These are phyloP conservation scores for Andrena flavipes DNA, from an alignment of 2,888 invertebrate species.

Conservation along the genomic window DNA sequence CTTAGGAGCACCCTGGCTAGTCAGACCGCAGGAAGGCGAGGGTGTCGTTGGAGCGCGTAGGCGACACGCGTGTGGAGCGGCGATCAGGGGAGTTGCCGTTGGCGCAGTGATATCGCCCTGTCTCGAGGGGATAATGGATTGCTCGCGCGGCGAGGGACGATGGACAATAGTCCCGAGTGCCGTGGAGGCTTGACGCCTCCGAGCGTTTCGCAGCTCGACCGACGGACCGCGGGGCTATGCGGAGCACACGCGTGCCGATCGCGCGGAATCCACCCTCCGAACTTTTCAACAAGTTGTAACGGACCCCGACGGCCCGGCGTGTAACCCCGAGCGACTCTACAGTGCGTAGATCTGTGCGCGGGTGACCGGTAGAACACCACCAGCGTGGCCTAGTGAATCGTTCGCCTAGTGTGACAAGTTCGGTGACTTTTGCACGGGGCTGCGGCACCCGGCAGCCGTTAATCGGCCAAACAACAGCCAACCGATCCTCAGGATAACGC, in stretches of 20 bases:
- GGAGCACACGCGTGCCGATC: slow-evolving; percentile 30
- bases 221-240: slow-evolving; percentile 27
- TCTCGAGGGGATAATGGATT: slow-evolving; percentile 54
- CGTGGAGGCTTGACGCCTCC: slow-evolving; percentile 35
- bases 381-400: slow-evolving; percentile 23
- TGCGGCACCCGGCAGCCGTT: neutral
- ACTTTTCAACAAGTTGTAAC: slow-evolving; percentile 67
- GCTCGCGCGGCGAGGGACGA: slow-evolving; percentile 52
- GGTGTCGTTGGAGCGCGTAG: neutral
- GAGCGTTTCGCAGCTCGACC: slow-evolving; percentile 20
- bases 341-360: slow-evolving; percentile 4
- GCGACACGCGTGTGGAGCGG: neutral
- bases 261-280: slow-evolving; percentile 38
- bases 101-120: slow-evolving; percentile 38
- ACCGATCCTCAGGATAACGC: neutral
- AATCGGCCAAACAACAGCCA: slow-evolving; percentile 17
- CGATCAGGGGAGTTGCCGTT: neutral
- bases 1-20: neutral
- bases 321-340: neutral
- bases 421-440: slow-evolving; percentile 3
- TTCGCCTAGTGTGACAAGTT: neutral
- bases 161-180: slow-evolving; percentile 49
- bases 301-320: neutral
- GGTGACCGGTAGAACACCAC: neutral
- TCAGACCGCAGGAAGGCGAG: neutral